phyloP scores from a whole-genome alignment of 1,140 invertebrate genomes.

The Periplaneta americana region DNA sequence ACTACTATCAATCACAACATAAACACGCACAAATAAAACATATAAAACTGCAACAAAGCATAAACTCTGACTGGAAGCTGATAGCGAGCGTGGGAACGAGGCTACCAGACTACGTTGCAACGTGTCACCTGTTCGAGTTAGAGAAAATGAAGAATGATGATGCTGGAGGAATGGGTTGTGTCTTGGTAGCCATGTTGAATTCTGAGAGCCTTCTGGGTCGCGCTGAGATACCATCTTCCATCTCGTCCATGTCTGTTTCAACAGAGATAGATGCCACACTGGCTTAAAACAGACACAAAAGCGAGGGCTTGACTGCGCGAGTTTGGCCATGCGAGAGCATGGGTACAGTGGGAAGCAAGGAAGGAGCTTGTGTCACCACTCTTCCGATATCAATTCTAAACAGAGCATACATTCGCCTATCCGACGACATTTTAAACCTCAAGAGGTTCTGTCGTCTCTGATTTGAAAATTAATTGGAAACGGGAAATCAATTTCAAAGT shows the following conservation, averaged over 20 bases:
- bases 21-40: neutral
- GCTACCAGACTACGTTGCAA: slow-evolving; percentile 1
- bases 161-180: slow-evolving; percentile 89
- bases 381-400: too few species aligned
- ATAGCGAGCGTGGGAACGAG: neutral
- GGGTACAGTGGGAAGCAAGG: neutral
- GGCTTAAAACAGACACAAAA: neutral
- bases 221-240: slow-evolving; percentile 35
- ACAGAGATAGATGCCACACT: slow-evolving; percentile 4
- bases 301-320: neutral
- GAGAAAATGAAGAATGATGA: slow-evolving; percentile 96
- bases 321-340: neutral
- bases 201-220: slow-evolving; percentile 67
- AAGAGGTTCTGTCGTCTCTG: too few species aligned
- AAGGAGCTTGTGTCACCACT: neutral
- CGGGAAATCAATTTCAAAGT: too few species aligned
- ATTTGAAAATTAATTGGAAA: too few species aligned
- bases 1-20: neutral
- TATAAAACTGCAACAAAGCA: neutral
- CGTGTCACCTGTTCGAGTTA: slow-evolving; percentile 81
- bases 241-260: slow-evolving; percentile 33
- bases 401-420: too few species aligned
- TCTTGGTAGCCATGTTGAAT: slow-evolving; percentile 79
- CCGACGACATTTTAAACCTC: too few species aligned
- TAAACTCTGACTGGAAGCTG: neutral